phyloP scores from a whole-genome alignment of 2,113 vertebrate genomes.

The Misgurnus anguillicaudatus region DNA sequence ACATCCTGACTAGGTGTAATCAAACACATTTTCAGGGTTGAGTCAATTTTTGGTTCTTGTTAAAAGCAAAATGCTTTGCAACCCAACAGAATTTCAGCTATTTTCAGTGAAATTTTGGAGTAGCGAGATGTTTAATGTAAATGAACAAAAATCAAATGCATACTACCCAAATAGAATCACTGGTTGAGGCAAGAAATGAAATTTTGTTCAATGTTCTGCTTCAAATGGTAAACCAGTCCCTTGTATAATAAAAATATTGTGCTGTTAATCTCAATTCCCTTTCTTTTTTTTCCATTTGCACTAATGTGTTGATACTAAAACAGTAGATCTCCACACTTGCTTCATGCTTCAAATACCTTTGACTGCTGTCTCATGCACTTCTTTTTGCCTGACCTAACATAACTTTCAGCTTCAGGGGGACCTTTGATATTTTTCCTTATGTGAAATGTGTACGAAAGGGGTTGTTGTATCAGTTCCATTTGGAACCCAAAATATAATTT shows the following conservation, averaged over 20 bases:
- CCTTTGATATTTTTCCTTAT: slow-evolving; percentile 65
- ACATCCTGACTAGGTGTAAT: not conserved
- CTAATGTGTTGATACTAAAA: not conserved
- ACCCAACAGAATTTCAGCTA: no score
- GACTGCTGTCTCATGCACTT: not conserved
- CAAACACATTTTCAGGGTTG: not conserved
- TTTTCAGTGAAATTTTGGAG: no score
- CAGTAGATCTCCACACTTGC: slow-evolving; percentile 1
- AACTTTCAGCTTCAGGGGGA: not conserved
- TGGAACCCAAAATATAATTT: slow-evolving; percentile 31
- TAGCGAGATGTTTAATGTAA: no score
- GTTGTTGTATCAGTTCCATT: slow-evolving; percentile 17
- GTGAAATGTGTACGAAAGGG: slow-evolving; percentile 59
- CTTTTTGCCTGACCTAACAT: slow-evolving; percentile 23
- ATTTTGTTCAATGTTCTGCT: no score
- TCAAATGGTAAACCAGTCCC: no score
- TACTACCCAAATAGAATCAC: no score
- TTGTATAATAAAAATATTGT: no score
- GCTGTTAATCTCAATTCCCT: not conserved
- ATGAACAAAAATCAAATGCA: no score
- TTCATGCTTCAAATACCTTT: slow-evolving; percentile 25
- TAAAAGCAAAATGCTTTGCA: no score
- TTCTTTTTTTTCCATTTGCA: not conserved
- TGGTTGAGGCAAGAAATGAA: no score
- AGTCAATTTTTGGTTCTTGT: not conserved